Evolutionary conservation across 2,888 invertebrate species (phyloP).

Genomic region (Cartodere bifasciata): DNA sequence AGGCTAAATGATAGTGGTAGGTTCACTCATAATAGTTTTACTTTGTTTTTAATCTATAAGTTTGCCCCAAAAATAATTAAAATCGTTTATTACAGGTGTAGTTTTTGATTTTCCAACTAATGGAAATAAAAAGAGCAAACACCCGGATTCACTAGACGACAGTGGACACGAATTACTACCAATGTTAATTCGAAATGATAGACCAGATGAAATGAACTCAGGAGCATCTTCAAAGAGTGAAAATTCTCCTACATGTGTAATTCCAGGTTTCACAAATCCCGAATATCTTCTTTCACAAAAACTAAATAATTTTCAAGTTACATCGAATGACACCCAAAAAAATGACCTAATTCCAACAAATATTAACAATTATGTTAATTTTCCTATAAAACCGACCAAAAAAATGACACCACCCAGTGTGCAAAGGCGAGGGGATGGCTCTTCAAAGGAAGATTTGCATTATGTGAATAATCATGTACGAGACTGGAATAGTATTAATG

Average conservation of each 20-base stretch:
- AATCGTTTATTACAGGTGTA: slow-evolving; percentile 13
- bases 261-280: slow-evolving; percentile 31
- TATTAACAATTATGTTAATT: slow-evolving; percentile 43
- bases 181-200: too few species aligned
- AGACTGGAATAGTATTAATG: slow-evolving; percentile 25
- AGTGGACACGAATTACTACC: slow-evolving; percentile 39
- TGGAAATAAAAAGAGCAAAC: slow-evolving; percentile 21
- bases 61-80: too few species aligned
- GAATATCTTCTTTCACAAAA: slow-evolving; percentile 29
- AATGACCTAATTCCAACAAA: too few species aligned
- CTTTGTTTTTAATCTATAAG: slow-evolving; percentile 38
- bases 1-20: slow-evolving; percentile 31
- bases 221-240: too few species aligned
- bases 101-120: slow-evolving; percentile 33
- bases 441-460: slow-evolving; percentile 17
- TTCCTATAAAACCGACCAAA: too few species aligned
- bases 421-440: too few species aligned
- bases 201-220: too few species aligned
- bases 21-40: too few species aligned
- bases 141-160: slow-evolving; percentile 15
- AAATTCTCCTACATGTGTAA: too few species aligned
- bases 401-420: too few species aligned
- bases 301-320: too few species aligned
- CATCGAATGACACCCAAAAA: too few species aligned
- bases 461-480: slow-evolving; percentile 28